These are phyloP conservation scores for Saimiri boliviensis DNA, from an alignment of 2,113 vertebrate genomes.

Conservation along the genomic window DNA sequence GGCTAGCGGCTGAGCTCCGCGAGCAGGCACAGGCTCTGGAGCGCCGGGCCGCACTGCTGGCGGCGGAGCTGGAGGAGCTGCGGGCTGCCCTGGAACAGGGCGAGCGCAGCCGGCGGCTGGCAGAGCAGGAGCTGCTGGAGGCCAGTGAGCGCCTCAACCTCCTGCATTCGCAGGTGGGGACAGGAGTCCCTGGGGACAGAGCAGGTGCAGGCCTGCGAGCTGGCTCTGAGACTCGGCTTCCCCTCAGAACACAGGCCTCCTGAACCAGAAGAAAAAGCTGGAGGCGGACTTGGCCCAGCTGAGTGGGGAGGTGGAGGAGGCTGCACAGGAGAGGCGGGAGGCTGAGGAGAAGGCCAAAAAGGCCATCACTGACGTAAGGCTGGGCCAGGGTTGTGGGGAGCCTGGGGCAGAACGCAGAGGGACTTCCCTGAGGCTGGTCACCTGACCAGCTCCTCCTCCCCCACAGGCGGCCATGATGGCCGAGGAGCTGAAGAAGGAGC, in stretches of 20 bases:
- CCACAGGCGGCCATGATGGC: conserved; percentile 96
- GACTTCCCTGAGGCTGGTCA: too few species aligned
- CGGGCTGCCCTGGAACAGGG: conserved; percentile 91
- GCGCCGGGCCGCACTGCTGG: conserved; percentile 89
- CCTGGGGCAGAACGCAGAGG: not conserved
- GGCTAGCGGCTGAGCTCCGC: conserved; percentile 90
- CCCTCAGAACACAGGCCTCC: conserved; percentile 91
- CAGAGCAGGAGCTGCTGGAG: conserved; percentile 94
- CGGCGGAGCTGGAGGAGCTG: conserved; percentile 92
- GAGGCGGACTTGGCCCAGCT: conserved; percentile 90
- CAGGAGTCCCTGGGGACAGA: accelerated
- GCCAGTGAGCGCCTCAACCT: conserved; percentile 92
- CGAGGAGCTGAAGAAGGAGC: conserved; percentile 97
- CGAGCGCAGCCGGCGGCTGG: conserved; percentile 91
- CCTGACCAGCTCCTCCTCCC: not conserved
- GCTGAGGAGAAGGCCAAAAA: conserved; percentile 97
- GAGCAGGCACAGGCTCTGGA: conserved; percentile 92
- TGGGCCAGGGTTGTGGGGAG: not conserved
- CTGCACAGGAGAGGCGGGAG: conserved; percentile 91
- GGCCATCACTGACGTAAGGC: conserved; percentile 94
- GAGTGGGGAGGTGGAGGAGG: conserved; percentile 91
- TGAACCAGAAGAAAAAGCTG: conserved; percentile 97
- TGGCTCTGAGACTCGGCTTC: conserved; percentile 19
- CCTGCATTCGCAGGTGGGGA: conserved; percentile 91
- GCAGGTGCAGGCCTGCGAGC: accelerated